Base-by-base conservation (phyloP, 2,888 invertebrate species). In the Acanthopleura granulata region DNA sequence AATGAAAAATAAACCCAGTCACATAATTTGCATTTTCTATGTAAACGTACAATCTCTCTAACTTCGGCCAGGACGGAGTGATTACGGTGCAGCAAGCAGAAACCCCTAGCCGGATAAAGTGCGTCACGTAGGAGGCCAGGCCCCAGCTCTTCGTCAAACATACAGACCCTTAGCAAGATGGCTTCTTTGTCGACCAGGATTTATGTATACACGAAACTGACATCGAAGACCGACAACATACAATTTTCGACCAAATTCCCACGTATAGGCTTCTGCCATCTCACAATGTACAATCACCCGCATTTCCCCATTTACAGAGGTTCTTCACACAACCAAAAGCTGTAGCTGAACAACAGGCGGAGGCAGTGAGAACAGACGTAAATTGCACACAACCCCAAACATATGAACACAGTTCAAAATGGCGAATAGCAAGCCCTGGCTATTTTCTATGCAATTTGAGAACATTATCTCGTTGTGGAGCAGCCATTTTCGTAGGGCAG, bases 351-450 rank as follows among this genome's bases (percentile, higher is more conserved):
- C 40, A 40, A 40, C 40, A 40, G 40, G 40, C 40, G 40, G 40
- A 40, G 9, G 40, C 4, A 40, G 9, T 40, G 40, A 40, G 9
- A 40, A 40, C 40, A 40, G 40, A 40, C 40, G 40, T 40, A 40
- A 40, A 40, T 9, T 40, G 40, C 40, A 6, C 4, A 9, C 40
- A 40, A 40, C 40, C 40, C 9, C 40, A 40, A 27, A 1, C 66
- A 66, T 22, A 14, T 27, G 66, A 66, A 66, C 75, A 79, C 74
- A 79, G 82, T 81, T 83, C 88, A 88, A 88, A 84, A 88, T 88
- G 88, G 88, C 88, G 88, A 81, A 81, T 79, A 79, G 76, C 75
- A 78, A 80, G 81, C 77, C 78, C 81, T 81, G 81, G 81, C 81
- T 82, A 83, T 84, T 81, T 84, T 85, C 81, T 81, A 78, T 80